These are phyloP conservation scores for Dromococcyx pavoninus DNA, from an alignment of 2,797 vertebrate species.

Conservation along the genomic window DNA sequence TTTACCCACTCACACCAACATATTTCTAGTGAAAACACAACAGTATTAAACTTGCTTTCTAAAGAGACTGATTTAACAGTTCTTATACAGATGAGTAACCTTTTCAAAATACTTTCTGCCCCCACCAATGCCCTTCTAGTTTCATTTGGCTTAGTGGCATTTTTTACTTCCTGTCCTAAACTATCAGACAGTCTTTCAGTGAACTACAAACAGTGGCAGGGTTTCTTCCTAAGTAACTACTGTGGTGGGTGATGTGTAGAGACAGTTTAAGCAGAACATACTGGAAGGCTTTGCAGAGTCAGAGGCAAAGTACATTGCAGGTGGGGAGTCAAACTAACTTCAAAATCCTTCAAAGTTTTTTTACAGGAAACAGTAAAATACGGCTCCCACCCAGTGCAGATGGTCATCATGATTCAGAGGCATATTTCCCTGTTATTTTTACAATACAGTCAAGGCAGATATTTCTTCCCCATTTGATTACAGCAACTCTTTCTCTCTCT, in stretches of 20 bases:
- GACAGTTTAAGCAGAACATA: not conserved
- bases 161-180: constrained; percentile 37
- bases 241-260: not conserved
- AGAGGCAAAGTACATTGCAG: not conserved
- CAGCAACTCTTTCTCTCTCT: not conserved
- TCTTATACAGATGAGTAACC: constrained; percentile 33
- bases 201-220: not conserved
- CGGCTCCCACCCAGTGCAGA: not conserved
- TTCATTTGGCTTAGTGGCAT: not conserved
- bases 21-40: not conserved
- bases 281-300: not conserved
- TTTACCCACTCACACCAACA: not conserved
- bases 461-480: not conserved
- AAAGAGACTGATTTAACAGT: not conserved
- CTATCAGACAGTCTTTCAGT: not conserved
- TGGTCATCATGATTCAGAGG: not conserved
- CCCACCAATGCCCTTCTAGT: not conserved
- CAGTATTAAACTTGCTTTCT: not conserved
- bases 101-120: constrained; percentile 49
- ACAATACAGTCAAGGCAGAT: not conserved
- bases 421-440: not conserved
- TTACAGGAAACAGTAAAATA: not conserved
- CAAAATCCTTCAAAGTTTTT: not conserved
- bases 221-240: not conserved
- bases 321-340: not conserved